Evolutionary conservation across 2,797 vertebrate species (phyloP).

Genomic region (Sarcophilus harrisii): DNA sequence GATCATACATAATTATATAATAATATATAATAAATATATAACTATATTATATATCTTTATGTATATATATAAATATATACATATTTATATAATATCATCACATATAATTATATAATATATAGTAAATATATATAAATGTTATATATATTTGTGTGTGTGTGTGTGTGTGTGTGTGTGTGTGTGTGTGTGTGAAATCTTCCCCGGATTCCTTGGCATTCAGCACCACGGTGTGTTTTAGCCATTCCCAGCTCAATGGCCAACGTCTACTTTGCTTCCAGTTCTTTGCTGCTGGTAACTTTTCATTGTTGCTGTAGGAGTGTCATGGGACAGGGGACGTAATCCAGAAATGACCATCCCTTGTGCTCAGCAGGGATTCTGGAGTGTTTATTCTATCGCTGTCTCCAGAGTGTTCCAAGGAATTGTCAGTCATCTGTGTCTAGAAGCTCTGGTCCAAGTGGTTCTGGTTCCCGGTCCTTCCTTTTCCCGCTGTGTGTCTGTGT

Average conservation of each 20-base stretch:
- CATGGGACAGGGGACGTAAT: neutral
- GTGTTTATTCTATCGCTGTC: accelerated
- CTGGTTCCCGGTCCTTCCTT: neutral
- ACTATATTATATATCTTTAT: too few species aligned
- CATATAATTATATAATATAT: too few species aligned
- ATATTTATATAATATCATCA: too few species aligned
- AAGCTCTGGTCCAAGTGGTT: neutral
- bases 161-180: too few species aligned
- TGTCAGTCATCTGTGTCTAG: neutral
- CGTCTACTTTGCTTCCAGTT: neutral
- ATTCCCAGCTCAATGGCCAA: neutral
- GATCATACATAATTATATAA: too few species aligned
- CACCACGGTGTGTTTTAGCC: neutral
- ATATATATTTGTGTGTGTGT: too few species aligned
- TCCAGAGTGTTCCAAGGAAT: neutral
- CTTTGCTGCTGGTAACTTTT: neutral
- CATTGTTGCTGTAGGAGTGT: neutral
- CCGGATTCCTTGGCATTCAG: neutral
- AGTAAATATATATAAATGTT: too few species aligned
- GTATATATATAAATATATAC: too few species aligned
- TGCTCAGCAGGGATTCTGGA: neutral
- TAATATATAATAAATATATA: too few species aligned
- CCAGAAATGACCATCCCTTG: neutral
- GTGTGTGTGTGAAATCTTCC: too few species aligned
- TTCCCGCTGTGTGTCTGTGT: neutral